Evolutionary conservation across 2,888 invertebrate genomes (phyloP).

Genomic region (Ctena decussata): DNA sequence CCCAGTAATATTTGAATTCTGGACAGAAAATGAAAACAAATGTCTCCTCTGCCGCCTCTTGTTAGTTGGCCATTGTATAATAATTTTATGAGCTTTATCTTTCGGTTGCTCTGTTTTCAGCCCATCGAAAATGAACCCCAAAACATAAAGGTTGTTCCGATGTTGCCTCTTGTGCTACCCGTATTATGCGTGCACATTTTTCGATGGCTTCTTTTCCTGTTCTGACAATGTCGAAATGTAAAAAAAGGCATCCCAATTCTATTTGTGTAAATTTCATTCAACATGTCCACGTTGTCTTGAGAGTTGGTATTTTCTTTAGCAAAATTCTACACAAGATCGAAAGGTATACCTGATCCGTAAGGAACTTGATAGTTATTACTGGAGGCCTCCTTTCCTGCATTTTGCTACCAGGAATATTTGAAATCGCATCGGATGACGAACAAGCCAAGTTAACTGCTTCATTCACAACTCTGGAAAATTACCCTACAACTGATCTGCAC

Average conservation of each 20-base stretch:
- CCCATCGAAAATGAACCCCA: background rate
- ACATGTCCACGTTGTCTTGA: too few species aligned
- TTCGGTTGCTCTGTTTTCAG: background rate
- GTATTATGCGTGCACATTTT: background rate
- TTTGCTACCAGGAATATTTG: background rate
- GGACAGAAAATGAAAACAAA: background rate
- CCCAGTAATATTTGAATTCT: slow-evolving; percentile 2
- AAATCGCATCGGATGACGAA: background rate
- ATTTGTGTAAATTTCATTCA: too few species aligned
- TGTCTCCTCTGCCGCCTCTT: background rate
- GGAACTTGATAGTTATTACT: too few species aligned
- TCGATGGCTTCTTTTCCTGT: background rate
- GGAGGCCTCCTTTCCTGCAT: too few species aligned
- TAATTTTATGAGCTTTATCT: background rate
- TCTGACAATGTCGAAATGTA: too few species aligned
- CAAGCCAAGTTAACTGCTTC: background rate
- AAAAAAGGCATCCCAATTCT: too few species aligned
- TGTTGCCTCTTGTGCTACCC: background rate
- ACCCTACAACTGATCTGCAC: background rate
- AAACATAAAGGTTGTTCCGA: background rate
- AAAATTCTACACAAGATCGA: too few species aligned
- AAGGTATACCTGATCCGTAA: too few species aligned
- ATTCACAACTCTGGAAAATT: background rate
- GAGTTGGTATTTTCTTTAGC: too few species aligned
- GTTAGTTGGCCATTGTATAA: background rate